These are phyloP conservation scores for Physeter macrocephalus DNA, from an alignment of 2,113 vertebrate species.

Conservation along the genomic window DNA sequence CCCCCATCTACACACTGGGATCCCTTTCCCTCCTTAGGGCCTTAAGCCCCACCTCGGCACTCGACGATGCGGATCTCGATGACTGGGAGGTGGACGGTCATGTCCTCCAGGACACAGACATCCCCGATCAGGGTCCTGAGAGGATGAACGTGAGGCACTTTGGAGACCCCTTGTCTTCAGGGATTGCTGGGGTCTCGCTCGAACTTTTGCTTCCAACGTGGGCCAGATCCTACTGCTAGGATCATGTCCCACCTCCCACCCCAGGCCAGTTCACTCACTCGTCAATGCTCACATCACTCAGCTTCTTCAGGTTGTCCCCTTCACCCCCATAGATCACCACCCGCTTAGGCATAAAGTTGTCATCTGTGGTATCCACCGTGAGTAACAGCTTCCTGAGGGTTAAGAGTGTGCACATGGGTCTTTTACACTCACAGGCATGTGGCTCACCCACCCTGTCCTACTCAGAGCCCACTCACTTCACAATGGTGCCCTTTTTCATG, in stretches of 20 bases:
- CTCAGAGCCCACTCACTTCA: constrained; percentile 86
- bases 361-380: constrained; percentile 94
- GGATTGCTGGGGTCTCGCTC: not conserved
- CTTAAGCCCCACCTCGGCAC: constrained; percentile 87
- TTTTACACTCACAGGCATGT: not conserved
- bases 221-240: not conserved
- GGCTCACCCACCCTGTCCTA: not conserved
- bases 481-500: constrained; percentile 97
- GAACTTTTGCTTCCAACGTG: not conserved
- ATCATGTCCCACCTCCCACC: not conserved
- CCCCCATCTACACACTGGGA: not conserved
- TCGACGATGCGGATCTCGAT: constrained; percentile 96
- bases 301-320: constrained; percentile 93
- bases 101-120: constrained; percentile 95
- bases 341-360: constrained; percentile 97
- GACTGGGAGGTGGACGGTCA: constrained; percentile 91
- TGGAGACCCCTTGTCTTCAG: not conserved
- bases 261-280: constrained; percentile 84
- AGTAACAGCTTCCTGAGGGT: constrained; percentile 89
- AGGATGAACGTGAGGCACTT: constrained; percentile 14
- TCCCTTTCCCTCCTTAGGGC: not conserved
- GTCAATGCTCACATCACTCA: constrained; percentile 92
- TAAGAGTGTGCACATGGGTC: not conserved
- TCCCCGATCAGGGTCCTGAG: constrained; percentile 94
- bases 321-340: constrained; percentile 93